A percentile compares a stretch with the other conserved stretches of the same genome.
These are phyloP conservation scores for Danio albolineatus DNA, from an alignment of 2,797 vertebrate genomes.

Conservation along the genomic window DNA sequence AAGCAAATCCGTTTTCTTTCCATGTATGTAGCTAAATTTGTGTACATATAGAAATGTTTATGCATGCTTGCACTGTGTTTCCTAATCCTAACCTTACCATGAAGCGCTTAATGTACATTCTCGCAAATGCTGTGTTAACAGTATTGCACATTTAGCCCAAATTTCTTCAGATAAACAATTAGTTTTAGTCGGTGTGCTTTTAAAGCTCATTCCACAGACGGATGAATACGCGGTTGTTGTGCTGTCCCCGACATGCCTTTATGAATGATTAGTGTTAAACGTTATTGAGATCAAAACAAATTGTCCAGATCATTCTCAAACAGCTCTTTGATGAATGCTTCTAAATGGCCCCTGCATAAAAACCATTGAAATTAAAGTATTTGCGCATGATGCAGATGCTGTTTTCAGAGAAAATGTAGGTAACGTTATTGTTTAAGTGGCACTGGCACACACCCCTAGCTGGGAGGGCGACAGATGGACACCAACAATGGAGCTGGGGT, in stretches of 20 bases:
- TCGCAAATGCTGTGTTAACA: background rate
- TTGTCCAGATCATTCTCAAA: background rate
- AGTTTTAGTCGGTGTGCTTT: background rate
- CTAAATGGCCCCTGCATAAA: background rate
- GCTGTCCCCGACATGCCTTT: background rate
- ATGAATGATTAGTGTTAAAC: background rate
- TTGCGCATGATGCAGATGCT: background rate
- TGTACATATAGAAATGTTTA: background rate
- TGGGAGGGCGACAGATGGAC: slow-evolving; percentile 33
- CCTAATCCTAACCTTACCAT: background rate
- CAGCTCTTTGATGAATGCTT: slow-evolving; percentile 7
- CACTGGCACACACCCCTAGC: slow-evolving; percentile 28
- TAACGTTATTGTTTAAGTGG: slow-evolving; percentile 31
- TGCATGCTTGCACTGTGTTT: background rate
- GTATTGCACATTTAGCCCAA: background rate
- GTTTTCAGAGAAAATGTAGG: background rate
- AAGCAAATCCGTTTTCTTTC: background rate
- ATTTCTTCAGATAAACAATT: background rate
- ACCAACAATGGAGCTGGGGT: slow-evolving; percentile 27
- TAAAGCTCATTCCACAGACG: background rate
- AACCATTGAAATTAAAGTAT: background rate
- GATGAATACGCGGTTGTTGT: background rate
- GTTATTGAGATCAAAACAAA: background rate
- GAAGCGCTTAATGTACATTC: background rate
- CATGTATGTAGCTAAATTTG: background rate